Conservation (phyloP, 2,888 invertebrate species). For the Sepiola atlantica region DNA sequence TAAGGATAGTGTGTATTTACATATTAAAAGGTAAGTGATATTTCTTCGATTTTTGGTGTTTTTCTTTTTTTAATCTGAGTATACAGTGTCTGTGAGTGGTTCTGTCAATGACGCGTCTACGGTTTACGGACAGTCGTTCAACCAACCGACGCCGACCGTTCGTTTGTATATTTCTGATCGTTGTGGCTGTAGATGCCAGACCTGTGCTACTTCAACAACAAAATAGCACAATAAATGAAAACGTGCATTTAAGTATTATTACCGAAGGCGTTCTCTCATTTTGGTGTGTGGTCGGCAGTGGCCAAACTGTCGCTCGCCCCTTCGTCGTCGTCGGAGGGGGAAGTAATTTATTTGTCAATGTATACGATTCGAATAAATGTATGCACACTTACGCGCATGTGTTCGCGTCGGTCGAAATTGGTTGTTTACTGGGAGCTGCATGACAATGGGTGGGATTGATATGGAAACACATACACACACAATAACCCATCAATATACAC, state of each 20-base stretch:
- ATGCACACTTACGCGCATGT: neutral
- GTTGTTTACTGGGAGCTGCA: neutral
- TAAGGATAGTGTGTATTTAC: neutral
- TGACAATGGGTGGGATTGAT: neutral
- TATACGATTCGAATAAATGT: neutral
- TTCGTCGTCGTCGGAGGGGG: neutral
- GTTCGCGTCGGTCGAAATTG: neutral
- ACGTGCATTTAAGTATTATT: neutral
- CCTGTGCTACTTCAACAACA: neutral
- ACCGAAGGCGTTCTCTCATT: neutral
- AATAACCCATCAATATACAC: no score
- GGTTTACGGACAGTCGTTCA: slow-evolving; percentile 19
- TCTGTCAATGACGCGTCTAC: neutral
- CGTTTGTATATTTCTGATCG: neutral
- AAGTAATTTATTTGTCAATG: neutral
- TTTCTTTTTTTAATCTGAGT: no score
- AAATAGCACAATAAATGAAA: neutral
- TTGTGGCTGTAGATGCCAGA: neutral
- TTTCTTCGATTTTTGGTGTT: neutral
- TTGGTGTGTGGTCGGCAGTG: neutral
- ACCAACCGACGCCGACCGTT: no score
- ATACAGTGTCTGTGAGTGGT: neutral
- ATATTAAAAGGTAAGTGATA: slow-evolving; percentile 1
- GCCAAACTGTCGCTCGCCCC: neutral
- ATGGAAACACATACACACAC: neutral